These are phyloP conservation scores for Phocides pigmalion DNA, from an alignment of 1,140 invertebrate species.

Conservation along the genomic window DNA sequence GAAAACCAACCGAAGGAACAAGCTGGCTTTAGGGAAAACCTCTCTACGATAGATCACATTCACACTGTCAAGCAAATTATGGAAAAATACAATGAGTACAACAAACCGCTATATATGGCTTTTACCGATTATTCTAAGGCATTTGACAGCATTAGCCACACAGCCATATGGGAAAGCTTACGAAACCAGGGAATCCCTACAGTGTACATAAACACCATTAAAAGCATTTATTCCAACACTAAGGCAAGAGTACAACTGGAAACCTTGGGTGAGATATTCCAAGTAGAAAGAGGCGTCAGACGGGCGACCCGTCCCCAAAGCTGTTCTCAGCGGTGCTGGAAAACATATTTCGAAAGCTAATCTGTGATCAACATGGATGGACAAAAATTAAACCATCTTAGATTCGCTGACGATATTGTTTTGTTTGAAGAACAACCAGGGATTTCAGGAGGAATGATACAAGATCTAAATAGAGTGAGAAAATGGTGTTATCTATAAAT, in stretches of 20 bases:
- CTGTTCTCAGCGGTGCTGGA: slow-evolving; percentile 29
- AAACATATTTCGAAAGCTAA: slow-evolving; percentile 33
- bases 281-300: slow-evolving; percentile 34
- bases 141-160: slow-evolving; percentile 25
- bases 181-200: slow-evolving; percentile 25
- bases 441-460: slow-evolving; percentile 32
- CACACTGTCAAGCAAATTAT: slow-evolving; percentile 2
- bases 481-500: slow-evolving; percentile 34
- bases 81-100: slow-evolving; percentile 14
- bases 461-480: slow-evolving; percentile 31
- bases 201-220: slow-evolving; percentile 15
- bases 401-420: slow-evolving; percentile 38
- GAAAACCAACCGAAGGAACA: background rate
- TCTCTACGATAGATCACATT: slow-evolving; percentile 11
- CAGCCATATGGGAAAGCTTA: slow-evolving; percentile 22
- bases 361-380: slow-evolving; percentile 37
- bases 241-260: slow-evolving; percentile 31
- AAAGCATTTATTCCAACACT: slow-evolving; percentile 26
- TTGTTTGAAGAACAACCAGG: slow-evolving; percentile 30
- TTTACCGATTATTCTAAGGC: slow-evolving; percentile 5
- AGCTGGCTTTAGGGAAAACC: slow-evolving; percentile 1
- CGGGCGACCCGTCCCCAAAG: slow-evolving; percentile 36
- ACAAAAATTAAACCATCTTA: slow-evolving; percentile 32
- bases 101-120: slow-evolving; percentile 8
- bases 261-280: slow-evolving; percentile 20